A percentile compares a stretch with the other conserved stretches of the same genome.
Conservation (phyloP, 2,888 invertebrate species). For the Platypus cylindrus region DNA sequence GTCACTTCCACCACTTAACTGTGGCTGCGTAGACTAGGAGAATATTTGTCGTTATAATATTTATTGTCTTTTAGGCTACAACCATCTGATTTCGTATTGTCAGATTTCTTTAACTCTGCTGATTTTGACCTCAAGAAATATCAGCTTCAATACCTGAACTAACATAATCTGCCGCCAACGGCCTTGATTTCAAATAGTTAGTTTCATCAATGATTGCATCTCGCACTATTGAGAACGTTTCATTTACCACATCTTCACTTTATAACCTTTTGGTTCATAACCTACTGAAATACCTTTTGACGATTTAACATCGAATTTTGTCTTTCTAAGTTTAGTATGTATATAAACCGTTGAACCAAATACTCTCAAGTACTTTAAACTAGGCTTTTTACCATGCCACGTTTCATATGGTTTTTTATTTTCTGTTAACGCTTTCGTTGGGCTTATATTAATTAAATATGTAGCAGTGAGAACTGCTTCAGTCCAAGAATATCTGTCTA, state of each 20-base stretch:
- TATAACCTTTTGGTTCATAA: constrained; percentile 23
- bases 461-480: constrained; percentile 25
- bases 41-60: too few relatives aligned
- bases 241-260: constrained; percentile 23
- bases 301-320: constrained; percentile 8
- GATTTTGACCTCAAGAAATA: too few relatives aligned
- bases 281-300: constrained; percentile 3
- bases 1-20: too few relatives aligned
- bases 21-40: too few relatives aligned
- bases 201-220: constrained; percentile 27
- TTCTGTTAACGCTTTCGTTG: constrained; percentile 23
- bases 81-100: too few relatives aligned
- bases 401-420: constrained; percentile 28
- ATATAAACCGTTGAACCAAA: constrained; percentile 22
- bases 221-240: constrained; percentile 23
- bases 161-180: too few relatives aligned
- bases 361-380: constrained; percentile 22
- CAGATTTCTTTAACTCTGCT: too few relatives aligned
- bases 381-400: constrained; percentile 27
- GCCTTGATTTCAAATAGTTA: constrained; percentile 5
- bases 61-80: too few relatives aligned
- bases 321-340: constrained; percentile 6
- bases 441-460: constrained; percentile 26
- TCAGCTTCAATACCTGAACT: too few relatives aligned
- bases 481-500: constrained; percentile 15